phyloP scores from a whole-genome alignment of 2,113 vertebrate species.

The Taxidea taxus region DNA sequence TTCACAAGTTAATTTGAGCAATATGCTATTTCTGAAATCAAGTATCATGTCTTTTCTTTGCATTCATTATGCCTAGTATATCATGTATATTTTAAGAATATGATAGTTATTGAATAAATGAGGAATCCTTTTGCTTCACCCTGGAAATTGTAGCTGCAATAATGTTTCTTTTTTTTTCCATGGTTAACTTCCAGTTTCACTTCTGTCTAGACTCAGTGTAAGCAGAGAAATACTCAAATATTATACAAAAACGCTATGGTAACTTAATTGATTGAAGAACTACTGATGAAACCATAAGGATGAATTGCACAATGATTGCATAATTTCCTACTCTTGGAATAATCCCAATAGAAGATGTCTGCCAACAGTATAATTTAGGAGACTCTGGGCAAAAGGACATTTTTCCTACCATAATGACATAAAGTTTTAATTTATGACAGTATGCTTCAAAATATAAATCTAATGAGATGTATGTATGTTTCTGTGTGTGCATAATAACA shows the following conservation, averaged over 20 bases:
- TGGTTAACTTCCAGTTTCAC: neutral
- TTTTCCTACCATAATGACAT: constrained; percentile 8
- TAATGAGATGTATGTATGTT: neutral
- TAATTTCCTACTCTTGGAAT: constrained; percentile 17
- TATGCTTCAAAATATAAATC: neutral
- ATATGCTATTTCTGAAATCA: neutral
- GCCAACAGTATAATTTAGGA: constrained; percentile 30
- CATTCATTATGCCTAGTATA: neutral
- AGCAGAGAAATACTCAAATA: neutral
- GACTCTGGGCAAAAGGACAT: neutral
- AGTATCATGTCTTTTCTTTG: neutral
- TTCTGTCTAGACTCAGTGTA: neutral
- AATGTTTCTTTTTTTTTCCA: neutral
- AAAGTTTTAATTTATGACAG: constrained; percentile 23
- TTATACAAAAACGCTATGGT: neutral
- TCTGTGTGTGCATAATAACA: neutral
- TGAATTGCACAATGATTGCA: constrained; percentile 14
- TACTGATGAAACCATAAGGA: constrained; percentile 20
- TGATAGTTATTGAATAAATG: neutral
- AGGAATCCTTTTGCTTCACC: neutral
- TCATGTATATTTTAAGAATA: neutral
- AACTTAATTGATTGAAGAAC: neutral
- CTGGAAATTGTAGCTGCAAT: neutral
- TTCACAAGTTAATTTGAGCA: neutral
- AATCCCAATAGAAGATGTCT: neutral